Percentiles rank a stretch among this genome's conserved stretches.
Conservation (phyloP, 2,113 vertebrate species). For the Oxyruncus cristatus region DNA sequence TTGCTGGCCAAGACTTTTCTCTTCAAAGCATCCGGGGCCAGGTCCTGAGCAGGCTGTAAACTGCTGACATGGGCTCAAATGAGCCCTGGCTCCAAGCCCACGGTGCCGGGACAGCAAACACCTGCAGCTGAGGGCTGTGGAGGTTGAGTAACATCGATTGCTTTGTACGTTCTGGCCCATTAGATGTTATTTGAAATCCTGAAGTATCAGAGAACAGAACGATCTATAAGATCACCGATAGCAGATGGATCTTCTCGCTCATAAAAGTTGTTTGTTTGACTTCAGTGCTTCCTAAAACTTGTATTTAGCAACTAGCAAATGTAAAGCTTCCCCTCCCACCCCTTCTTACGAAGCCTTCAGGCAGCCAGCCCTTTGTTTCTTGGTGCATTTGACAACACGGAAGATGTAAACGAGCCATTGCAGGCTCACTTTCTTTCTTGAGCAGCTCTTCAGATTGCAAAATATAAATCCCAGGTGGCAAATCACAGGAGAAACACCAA, state of each 20-base stretch:
- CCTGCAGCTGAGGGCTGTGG: not conserved
- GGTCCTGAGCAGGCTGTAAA: not conserved
- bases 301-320: not conserved
- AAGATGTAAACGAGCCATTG: not conserved
- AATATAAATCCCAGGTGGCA: not conserved
- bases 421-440: not conserved
- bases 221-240: not conserved
- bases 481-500: not conserved
- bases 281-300: slow-evolving; percentile 14
- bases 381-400: not conserved
- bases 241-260: slow-evolving; percentile 31
- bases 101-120: not conserved
- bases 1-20: not conserved
- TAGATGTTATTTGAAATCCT: slow-evolving; percentile 34
- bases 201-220: slow-evolving; percentile 10
- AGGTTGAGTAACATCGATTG: not conserved
- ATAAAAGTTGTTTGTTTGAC: slow-evolving; percentile 35
- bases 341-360: not conserved
- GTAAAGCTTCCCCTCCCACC: not conserved
- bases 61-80: slow-evolving; percentile 3
- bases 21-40: not conserved
- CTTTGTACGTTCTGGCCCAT: not conserved
- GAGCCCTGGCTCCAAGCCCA: slow-evolving; percentile 18
- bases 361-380: not conserved
- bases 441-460: not conserved